phyloP scores from a whole-genome alignment of 2,888 invertebrate genomes.

The Tenthredo notha region DNA sequence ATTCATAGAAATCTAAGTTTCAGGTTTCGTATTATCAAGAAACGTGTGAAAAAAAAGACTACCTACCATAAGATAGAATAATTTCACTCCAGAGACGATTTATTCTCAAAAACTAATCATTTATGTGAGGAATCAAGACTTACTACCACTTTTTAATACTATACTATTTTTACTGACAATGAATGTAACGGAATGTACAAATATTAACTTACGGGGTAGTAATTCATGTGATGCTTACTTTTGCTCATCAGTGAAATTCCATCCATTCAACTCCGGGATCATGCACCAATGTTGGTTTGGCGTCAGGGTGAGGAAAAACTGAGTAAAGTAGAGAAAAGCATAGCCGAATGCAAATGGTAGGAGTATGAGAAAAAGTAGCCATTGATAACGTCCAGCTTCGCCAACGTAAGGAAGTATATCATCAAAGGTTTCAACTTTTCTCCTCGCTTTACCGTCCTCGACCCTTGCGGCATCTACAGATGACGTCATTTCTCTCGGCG shows the following conservation, averaged over 20 bases:
- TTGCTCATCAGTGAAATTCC: slow-evolving; percentile 71
- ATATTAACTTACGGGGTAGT: neutral
- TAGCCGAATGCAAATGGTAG: slow-evolving; percentile 76
- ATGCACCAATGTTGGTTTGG: slow-evolving; percentile 75
- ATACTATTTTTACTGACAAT: too few relatives aligned
- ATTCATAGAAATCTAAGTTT: too few relatives aligned
- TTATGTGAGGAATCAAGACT: too few relatives aligned
- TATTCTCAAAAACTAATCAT: too few relatives aligned
- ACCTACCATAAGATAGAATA: too few relatives aligned
- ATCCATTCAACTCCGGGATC: slow-evolving; percentile 69
- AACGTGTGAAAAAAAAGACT: too few relatives aligned
- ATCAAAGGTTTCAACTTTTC: slow-evolving; percentile 73
- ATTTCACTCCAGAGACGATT: too few relatives aligned
- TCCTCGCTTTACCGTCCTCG: slow-evolving; percentile 63
- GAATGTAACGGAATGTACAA: neutral
- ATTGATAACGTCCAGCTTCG: slow-evolving; percentile 75
- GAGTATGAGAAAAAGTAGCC: slow-evolving; percentile 73
- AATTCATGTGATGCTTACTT: slow-evolving; percentile 67
- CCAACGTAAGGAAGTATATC: slow-evolving; percentile 75
- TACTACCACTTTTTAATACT: too few relatives aligned
- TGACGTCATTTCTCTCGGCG: slow-evolving; percentile 68
- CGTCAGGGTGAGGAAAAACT: slow-evolving; percentile 75
- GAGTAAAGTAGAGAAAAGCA: slow-evolving; percentile 76
- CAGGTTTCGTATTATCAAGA: too few relatives aligned
- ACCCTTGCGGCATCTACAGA: slow-evolving; percentile 69